These are phyloP conservation scores for Sicus ferrugineus DNA, from an alignment of 2,888 invertebrate species.

Conservation along the genomic window DNA sequence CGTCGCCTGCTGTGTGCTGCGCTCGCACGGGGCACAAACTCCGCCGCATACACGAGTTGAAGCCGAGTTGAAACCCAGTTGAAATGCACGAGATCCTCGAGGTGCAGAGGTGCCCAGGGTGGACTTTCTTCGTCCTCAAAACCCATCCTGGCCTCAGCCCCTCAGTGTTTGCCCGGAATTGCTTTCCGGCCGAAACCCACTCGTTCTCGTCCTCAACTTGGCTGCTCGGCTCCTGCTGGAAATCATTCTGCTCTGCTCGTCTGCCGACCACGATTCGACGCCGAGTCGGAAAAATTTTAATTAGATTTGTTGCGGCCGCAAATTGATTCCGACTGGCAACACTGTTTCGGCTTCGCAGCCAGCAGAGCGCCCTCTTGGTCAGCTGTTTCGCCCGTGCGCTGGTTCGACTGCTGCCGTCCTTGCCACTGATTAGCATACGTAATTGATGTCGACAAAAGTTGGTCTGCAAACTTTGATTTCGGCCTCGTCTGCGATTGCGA, in stretches of 20 bases:
- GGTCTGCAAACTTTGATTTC: slow-evolving; percentile 46
- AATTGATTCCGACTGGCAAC: slow-evolving; percentile 28
- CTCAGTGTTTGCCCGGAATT: too few species aligned
- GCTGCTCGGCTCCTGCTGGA: too few species aligned
- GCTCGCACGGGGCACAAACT: too few species aligned
- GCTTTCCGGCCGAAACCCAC: too few species aligned
- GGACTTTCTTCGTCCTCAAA: too few species aligned
- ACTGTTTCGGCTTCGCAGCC: too few species aligned
- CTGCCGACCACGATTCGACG: slow-evolving; percentile 24
- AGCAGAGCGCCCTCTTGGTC: not conserved
- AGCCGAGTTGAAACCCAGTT: too few species aligned
- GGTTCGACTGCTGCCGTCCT: not conserved
- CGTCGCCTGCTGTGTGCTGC: not conserved
- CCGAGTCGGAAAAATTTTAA: slow-evolving; percentile 21
- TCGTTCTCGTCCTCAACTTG: slow-evolving; percentile 44
- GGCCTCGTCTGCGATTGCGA: slow-evolving; percentile 22
- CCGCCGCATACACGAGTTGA: too few species aligned
- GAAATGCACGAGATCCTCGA: too few species aligned
- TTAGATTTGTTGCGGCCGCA: slow-evolving; percentile 19
- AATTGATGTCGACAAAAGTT: slow-evolving; percentile 61
- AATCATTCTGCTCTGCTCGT: not conserved
- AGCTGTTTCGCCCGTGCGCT: not conserved
- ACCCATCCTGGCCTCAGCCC: too few species aligned
- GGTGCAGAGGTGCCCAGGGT: too few species aligned
- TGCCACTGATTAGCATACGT: slow-evolving; percentile 60